Evolutionary conservation across 2,113 vertebrate genomes (phyloP).

Genomic region (Macquaria australasica): DNA sequence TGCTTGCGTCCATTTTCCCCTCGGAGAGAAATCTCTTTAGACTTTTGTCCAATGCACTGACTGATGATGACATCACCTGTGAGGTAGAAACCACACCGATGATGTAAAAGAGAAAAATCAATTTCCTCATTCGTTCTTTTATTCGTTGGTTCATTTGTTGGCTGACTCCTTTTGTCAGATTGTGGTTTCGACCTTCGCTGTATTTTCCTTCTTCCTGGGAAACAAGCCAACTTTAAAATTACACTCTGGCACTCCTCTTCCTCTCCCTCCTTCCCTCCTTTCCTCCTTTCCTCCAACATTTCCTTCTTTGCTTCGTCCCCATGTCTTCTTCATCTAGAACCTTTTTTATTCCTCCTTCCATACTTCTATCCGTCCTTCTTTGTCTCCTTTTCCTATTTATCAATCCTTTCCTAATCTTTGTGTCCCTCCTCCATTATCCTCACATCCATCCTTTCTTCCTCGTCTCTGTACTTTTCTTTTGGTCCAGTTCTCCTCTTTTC

Average conservation of each 20-base stretch:
- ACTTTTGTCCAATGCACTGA: no score
- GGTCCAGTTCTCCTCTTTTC: neutral
- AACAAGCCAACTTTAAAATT: constrained; percentile 42
- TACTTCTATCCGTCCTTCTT: neutral
- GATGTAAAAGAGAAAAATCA: neutral
- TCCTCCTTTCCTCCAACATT: constrained; percentile 4
- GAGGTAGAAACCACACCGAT: neutral
- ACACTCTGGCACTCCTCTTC: constrained; percentile 14
- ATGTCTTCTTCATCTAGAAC: neutral
- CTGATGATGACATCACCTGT: constrained; percentile 3
- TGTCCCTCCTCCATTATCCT: neutral
- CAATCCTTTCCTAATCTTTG: neutral
- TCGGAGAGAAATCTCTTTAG: neutral
- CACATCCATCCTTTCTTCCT: neutral
- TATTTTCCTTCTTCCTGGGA: constrained; percentile 50
- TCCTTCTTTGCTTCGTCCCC: neutral
- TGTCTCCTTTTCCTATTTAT: neutral
- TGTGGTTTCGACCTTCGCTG: constrained; percentile 43
- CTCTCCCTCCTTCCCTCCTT: neutral
- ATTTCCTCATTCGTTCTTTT: neutral
- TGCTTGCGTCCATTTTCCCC: neutral
- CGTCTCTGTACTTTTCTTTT: neutral
- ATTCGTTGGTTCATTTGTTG: constrained; percentile 13
- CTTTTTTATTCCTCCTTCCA: neutral
- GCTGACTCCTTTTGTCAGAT: constrained; percentile 33